Conservation (phyloP, 2,888 invertebrate genomes). For the Halictus quadricinctus region DNA sequence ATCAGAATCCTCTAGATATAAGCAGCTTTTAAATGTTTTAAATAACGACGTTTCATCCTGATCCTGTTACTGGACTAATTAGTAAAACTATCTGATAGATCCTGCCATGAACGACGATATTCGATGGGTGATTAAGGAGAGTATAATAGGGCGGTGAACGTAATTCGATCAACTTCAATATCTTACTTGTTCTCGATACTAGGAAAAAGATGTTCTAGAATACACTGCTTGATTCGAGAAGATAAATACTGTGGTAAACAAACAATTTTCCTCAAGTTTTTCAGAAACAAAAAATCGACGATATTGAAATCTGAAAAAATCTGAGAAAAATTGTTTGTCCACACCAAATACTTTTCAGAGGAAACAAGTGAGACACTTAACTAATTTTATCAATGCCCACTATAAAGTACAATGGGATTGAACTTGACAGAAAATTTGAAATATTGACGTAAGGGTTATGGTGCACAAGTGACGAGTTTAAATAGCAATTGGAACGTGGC, state of each 20-base stretch:
- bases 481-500: too few species aligned
- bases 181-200: too few species aligned
- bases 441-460: background rate
- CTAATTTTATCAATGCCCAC: too few species aligned
- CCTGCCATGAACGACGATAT: background rate
- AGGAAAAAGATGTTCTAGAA: background rate
- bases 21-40: background rate
- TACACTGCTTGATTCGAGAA: background rate
- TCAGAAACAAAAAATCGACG: too few species aligned
- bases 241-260: background rate
- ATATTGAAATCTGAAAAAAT: background rate
- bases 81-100: background rate
- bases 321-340: background rate
- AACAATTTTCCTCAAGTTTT: background rate
- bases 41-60: background rate
- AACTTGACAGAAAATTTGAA: background rate
- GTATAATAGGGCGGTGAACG: background rate
- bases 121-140: background rate
- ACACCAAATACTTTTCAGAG: background rate
- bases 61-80: background rate
- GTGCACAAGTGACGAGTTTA: too few species aligned
- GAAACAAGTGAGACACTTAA: too few species aligned
- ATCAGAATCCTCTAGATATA: background rate
- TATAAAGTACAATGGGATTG: background rate
- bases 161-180: background rate